Evolutionary conservation across 1,140 invertebrate species (phyloP).

Genomic region (Gryllus bimaculatus): DNA sequence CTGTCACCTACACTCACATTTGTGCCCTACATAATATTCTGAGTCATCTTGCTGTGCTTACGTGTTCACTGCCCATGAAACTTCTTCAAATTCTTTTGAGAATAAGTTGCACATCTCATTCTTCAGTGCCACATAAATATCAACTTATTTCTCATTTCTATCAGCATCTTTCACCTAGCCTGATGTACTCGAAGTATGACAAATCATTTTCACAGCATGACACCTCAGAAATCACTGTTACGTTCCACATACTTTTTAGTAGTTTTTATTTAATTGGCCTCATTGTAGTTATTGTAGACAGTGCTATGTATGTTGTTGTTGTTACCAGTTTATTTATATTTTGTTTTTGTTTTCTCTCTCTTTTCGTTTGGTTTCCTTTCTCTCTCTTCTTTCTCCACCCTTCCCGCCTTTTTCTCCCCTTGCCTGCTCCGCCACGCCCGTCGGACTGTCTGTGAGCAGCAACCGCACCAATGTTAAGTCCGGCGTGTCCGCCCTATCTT

Average conservation of each 20-base stretch:
- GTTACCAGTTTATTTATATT: slow-evolving; percentile 32
- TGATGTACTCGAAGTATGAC: not conserved
- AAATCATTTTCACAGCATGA: slow-evolving; percentile 10
- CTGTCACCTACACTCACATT: not conserved
- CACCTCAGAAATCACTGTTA: not conserved
- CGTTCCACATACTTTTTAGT: slow-evolving; percentile 2
- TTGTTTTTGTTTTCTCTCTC: slow-evolving; percentile 37
- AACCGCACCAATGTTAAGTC: slow-evolving; percentile 80
- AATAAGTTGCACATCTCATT: not conserved
- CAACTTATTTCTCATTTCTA: not conserved
- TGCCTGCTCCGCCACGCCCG: not conserved
- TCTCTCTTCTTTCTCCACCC: slow-evolving; percentile 27
- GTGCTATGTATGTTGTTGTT: not conserved
- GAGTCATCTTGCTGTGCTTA: not conserved
- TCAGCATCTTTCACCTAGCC: not conserved
- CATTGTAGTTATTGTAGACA: slow-evolving; percentile 38
- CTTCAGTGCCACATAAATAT: not conserved
- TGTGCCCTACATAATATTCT: not conserved
- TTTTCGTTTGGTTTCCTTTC: slow-evolving; percentile 36
- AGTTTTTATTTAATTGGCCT: slow-evolving; percentile 26
- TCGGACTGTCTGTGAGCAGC: slow-evolving; percentile 37
- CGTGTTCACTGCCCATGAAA: not conserved
- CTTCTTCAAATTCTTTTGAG: not conserved
- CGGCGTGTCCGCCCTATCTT: slow-evolving; percentile 80
- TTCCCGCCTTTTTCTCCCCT: slow-evolving; percentile 9